Evolutionary conservation across 2,797 vertebrate species (phyloP).

Genomic region (Smutsia temminckii): DNA sequence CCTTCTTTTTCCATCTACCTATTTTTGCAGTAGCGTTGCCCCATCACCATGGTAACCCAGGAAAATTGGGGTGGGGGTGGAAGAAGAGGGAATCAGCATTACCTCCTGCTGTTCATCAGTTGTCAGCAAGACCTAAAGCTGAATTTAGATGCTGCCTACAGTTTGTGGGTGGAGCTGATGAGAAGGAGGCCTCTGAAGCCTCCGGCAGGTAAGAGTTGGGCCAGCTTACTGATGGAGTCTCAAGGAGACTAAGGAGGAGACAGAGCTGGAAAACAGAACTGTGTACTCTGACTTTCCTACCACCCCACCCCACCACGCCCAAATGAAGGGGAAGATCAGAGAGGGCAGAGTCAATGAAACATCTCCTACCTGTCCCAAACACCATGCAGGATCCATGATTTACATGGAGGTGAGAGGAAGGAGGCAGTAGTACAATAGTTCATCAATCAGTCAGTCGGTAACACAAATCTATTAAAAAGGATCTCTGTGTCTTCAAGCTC

Average conservation of each 20-base stretch:
- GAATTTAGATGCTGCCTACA: conserved; percentile 74
- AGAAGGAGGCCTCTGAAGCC: conserved; percentile 61
- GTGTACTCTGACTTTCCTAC: neutral
- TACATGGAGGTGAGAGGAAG: neutral
- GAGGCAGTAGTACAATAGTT: neutral
- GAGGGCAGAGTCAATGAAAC: neutral
- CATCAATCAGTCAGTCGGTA: neutral
- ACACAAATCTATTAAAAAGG: neutral
- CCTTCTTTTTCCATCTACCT: conserved; percentile 66
- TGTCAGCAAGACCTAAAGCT: conserved; percentile 72
- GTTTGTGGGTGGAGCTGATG: conserved; percentile 58
- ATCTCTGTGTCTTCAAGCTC: neutral
- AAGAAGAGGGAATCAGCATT: conserved; percentile 65
- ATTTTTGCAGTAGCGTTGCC: conserved; percentile 72
- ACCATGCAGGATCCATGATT: neutral
- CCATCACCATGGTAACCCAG: conserved; percentile 76
- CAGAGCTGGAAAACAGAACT: neutral
- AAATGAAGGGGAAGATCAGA: neutral
- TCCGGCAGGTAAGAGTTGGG: conserved; percentile 2
- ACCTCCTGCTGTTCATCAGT: conserved; percentile 71
- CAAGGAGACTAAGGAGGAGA: neutral
- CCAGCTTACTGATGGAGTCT: neutral
- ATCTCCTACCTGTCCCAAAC: neutral
- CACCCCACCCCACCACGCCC: neutral
- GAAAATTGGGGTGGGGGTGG: conserved; percentile 76